Percentiles rank a stretch among this genome's conserved stretches.
Conservation (phyloP, 37 sponge, comb jelly and placozoan genomes). For the Beroe forskalii region DNA sequence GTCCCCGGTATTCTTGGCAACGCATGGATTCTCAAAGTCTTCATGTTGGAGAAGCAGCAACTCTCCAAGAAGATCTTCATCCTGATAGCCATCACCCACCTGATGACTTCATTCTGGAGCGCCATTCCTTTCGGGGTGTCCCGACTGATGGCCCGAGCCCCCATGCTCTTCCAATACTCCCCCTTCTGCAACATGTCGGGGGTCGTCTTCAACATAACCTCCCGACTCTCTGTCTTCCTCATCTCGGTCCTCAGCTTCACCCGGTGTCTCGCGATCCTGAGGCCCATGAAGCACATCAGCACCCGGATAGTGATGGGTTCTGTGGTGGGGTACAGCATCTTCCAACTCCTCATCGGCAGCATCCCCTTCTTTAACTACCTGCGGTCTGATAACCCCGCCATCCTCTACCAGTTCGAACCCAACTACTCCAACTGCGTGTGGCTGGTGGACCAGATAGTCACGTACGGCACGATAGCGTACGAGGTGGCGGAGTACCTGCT, state of each 20-base stretch:
- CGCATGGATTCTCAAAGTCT: conserved; percentile 19
- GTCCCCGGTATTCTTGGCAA: conserved; percentile 31
- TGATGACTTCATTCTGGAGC: conserved; percentile 15
- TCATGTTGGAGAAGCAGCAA: not conserved
- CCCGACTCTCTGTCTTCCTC: conserved; percentile 59
- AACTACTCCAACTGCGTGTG: conserved; percentile 60
- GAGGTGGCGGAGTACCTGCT: conserved; percentile 61
- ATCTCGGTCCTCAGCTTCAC: conserved; percentile 59
- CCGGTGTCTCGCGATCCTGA: conserved; percentile 43
- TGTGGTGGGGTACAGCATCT: conserved; percentile 21
- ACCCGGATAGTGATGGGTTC: not conserved
- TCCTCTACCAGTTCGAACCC: conserved; percentile 14
- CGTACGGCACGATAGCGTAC: not conserved
- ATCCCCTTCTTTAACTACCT: conserved; percentile 17
- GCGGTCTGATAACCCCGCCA: not conserved
- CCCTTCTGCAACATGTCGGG: conserved; percentile 57
- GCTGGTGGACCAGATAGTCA: conserved; percentile 28
- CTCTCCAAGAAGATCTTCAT: conserved; percentile 56
- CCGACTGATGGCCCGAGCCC: not conserved
- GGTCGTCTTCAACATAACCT: conserved; percentile 59
- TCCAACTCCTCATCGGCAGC: conserved; percentile 33
- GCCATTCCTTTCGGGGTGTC: conserved; percentile 40
- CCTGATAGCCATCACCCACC: conserved; percentile 19
- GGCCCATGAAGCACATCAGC: conserved; percentile 47
- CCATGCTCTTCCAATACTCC: not conserved